Conservation (phyloP, 1,140 invertebrate genomes). For the Tetramorium parvispinum region DNA sequence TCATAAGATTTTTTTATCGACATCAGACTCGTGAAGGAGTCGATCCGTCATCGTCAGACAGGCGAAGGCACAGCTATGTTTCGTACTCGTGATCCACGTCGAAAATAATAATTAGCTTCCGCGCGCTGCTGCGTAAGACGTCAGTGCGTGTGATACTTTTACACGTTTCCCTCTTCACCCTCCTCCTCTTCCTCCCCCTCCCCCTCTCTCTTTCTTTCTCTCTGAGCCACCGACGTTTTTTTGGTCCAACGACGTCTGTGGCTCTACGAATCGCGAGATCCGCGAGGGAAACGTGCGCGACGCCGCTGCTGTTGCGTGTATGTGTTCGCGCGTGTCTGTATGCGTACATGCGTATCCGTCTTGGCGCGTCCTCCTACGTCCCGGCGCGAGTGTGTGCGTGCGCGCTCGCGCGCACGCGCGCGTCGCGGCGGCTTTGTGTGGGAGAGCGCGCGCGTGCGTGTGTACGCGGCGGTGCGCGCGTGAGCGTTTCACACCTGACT, state of each 20-base stretch:
- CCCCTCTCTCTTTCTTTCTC: conserved; percentile 4
- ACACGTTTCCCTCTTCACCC: conserved; percentile 19
- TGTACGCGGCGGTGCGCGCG: conserved; percentile 73
- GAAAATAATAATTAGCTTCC: conserved; percentile 72
- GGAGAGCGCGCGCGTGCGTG: conserved; percentile 50
- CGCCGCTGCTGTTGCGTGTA: neutral
- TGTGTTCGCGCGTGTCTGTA: neutral
- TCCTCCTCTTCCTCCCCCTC: neutral
- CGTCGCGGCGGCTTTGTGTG: conserved; percentile 22
- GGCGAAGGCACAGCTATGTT: conserved; percentile 45
- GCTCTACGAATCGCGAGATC: conserved; percentile 73
- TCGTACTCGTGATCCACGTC: conserved; percentile 29
- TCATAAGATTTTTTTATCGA: neutral
- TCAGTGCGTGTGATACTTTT: conserved; percentile 69
- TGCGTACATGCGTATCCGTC: neutral
- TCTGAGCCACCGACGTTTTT: conserved; percentile 57
- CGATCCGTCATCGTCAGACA: conserved; percentile 50
- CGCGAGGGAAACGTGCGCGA: conserved; percentile 72
- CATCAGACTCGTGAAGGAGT: neutral
- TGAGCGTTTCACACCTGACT: conserved; percentile 84
- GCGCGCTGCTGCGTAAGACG: conserved; percentile 64
- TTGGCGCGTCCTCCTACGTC: conserved; percentile 81
- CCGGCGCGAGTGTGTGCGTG: conserved; percentile 73
- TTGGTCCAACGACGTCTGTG: conserved; percentile 72
- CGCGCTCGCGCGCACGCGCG: conserved; percentile 40